Conservation (phyloP, 2,888 invertebrate genomes). For the Nineta flava region DNA sequence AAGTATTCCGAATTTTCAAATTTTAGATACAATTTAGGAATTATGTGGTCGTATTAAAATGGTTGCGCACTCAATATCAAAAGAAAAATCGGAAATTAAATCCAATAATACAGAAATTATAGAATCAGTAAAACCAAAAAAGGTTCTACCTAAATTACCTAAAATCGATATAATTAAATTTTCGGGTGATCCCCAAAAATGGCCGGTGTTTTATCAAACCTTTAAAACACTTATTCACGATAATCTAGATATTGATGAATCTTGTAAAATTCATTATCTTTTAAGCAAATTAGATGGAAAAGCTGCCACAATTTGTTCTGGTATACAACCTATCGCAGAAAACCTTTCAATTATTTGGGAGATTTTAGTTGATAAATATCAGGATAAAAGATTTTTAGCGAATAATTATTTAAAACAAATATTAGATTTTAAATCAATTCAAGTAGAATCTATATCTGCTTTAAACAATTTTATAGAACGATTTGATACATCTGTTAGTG, state of each 20-base stretch:
- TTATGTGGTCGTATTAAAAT: neutral
- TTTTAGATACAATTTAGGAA: neutral
- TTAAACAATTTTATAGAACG: neutral
- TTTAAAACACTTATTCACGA: neutral
- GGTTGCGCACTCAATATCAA: neutral
- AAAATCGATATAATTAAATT: no score
- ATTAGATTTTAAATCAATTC: neutral
- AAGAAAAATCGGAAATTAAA: no score
- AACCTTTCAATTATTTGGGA: neutral
- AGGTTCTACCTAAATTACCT: no score
- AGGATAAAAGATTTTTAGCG: neutral
- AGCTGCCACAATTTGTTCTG: neutral
- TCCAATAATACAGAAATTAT: no score
- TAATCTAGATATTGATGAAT: neutral
- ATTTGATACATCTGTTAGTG: neutral
- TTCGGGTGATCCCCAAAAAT: neutral
- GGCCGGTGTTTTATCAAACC: neutral
- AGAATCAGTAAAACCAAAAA: no score
- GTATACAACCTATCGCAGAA: neutral
- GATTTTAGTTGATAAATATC: neutral
- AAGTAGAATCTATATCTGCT: neutral
- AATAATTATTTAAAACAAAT: neutral
- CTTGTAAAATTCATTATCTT: neutral
- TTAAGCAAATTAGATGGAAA: neutral
- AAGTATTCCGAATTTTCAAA: neutral